Percentiles rank a stretch among this genome's conserved stretches.
Conservation (phyloP, 2,113 vertebrate species). For the Odontesthes bonariensis region DNA sequence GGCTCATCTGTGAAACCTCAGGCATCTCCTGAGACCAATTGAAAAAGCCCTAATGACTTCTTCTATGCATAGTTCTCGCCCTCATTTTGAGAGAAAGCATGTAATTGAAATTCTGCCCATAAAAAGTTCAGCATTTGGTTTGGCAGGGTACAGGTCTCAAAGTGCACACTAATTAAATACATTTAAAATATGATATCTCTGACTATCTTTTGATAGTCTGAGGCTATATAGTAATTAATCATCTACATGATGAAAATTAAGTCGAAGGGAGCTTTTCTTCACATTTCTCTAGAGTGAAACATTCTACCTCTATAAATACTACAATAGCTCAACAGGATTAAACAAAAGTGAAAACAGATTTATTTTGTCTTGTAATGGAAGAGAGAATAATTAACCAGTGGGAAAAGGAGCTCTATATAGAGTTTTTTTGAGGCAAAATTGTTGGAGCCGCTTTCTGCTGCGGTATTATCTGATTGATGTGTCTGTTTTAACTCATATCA, state of each 20-base stretch:
- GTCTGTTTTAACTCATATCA: background rate
- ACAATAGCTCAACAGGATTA: conserved; percentile 33
- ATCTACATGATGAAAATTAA: conserved; percentile 72
- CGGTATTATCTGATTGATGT: background rate
- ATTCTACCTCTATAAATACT: conserved; percentile 52
- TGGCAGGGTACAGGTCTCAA: conserved; percentile 69
- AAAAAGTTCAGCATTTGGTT: conserved; percentile 63
- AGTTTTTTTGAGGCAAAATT: background rate
- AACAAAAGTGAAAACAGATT: conserved; percentile 24
- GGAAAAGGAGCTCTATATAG: conserved; percentile 1
- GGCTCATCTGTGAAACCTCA: conserved; percentile 70
- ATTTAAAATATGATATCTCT: conserved; percentile 73
- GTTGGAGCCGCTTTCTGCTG: background rate
- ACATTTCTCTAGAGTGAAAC: conserved; percentile 54
- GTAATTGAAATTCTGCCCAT: conserved; percentile 72
- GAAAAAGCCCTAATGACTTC: conserved; percentile 72
- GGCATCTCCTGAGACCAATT: conserved; percentile 74
- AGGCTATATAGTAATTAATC: conserved; percentile 76
- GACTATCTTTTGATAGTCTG: conserved; percentile 71
- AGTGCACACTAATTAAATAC: conserved; percentile 77
- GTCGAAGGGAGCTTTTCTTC: conserved; percentile 56
- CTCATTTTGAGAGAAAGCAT: conserved; percentile 55
- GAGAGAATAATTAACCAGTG: conserved; percentile 30
- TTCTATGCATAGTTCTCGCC: conserved; percentile 49
- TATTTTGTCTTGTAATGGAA: conserved; percentile 16